These are phyloP conservation scores for Drosophila ezoana DNA, from an alignment of 2,888 invertebrate genomes.

Conservation along the genomic window DNA sequence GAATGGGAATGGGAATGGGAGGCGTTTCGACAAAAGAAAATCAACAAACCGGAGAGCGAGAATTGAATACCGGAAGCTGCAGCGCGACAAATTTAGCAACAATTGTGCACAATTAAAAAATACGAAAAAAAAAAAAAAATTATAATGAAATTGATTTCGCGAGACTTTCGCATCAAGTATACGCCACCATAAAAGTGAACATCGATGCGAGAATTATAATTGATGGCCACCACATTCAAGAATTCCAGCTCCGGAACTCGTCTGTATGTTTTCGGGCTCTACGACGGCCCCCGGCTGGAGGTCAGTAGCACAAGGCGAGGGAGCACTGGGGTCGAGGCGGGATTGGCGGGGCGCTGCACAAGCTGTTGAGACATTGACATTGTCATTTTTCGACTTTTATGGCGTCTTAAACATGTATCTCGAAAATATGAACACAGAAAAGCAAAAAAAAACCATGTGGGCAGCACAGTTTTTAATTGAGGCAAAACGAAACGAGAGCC, in stretches of 20 bases:
- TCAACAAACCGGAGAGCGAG: constrained; percentile 1
- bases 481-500: constrained; percentile 44
- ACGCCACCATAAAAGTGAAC: constrained; percentile 68
- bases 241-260: constrained; percentile 11
- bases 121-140: constrained; percentile 14
- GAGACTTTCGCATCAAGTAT: constrained; percentile 66
- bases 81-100: constrained; percentile 69
- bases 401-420: constrained; percentile 77
- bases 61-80: constrained; percentile 68
- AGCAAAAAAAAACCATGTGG: constrained; percentile 51
- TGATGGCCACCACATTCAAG: constrained; percentile 50
- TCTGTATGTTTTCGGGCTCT: constrained; percentile 8
- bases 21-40: constrained; percentile 6
- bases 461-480: constrained; percentile 55
- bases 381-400: constrained; percentile 78
- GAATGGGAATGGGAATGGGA: constrained; percentile 28
- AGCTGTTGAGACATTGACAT: constrained; percentile 72
- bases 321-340: neutral
- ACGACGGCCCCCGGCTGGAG: constrained; percentile 57
- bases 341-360: constrained; percentile 13
- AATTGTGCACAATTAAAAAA: constrained; percentile 69
- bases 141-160: constrained; percentile 27
- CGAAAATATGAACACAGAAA: constrained; percentile 53
- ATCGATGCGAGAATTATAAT: constrained; percentile 59
- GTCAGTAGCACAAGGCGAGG: constrained; percentile 70